A percentile compares a stretch with the other conserved stretches of the same genome.
Evolutionary conservation across 2,113 vertebrate species (phyloP).

Genomic region (Ptyas mucosa): DNA sequence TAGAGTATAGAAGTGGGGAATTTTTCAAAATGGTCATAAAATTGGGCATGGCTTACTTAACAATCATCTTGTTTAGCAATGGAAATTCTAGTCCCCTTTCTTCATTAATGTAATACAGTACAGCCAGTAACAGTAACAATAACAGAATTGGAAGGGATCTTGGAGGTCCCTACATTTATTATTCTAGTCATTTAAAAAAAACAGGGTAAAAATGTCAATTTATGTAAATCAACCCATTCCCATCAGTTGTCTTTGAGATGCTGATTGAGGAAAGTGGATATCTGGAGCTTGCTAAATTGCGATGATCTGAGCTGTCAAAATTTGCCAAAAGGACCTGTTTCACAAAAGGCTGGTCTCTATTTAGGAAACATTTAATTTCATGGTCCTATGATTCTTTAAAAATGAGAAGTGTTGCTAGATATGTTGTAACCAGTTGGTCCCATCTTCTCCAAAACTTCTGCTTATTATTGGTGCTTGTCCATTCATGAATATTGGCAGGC

Average conservation of each 20-base stretch:
- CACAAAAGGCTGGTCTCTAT: neutral
- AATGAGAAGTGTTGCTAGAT: neutral
- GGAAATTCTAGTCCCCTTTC: neutral
- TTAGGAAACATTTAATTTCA: neutral
- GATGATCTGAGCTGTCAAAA: neutral
- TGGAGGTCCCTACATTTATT: neutral
- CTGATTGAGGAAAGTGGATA: neutral
- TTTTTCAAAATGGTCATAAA: neutral
- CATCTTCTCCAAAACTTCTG: neutral
- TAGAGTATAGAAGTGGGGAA: neutral
- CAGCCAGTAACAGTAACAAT: neutral
- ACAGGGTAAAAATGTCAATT: neutral
- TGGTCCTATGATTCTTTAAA: neutral
- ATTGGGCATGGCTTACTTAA: neutral
- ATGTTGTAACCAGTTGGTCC: too few relatives aligned
- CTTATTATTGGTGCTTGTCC: neutral
- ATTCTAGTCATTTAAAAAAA: neutral
- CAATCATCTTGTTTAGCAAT: neutral
- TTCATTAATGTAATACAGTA: neutral
- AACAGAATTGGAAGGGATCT: neutral
- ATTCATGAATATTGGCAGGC: neutral
- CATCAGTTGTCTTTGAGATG: neutral
- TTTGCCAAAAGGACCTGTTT: neutral
- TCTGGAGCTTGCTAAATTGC: neutral
- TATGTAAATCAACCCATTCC: neutral